Evolutionary conservation across 2,113 vertebrate species (phyloP).

Genomic region (Maccullochella peelii): DNA sequence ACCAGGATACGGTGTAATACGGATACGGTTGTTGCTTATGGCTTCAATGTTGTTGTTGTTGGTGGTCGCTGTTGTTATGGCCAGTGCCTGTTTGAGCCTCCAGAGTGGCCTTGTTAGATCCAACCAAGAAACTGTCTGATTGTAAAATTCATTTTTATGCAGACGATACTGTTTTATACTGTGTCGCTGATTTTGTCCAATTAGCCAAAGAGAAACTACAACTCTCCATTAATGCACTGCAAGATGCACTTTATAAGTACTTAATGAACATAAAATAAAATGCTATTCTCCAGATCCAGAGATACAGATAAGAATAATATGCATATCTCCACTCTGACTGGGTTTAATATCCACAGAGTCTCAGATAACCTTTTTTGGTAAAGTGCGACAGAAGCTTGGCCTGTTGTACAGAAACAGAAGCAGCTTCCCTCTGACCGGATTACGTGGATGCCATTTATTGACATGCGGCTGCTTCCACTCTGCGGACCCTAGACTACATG

Average conservation of each 20-base stretch:
- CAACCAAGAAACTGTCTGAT: not conserved
- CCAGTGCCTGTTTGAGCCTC: not conserved
- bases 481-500: not conserved
- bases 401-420: not conserved
- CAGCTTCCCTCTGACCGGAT: not conserved
- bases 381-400: not conserved
- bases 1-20: slow-evolving; percentile 21
- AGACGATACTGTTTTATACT: slow-evolving; percentile 11
- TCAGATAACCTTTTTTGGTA: not conserved
- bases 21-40: slow-evolving; percentile 23
- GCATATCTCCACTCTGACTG: not conserved
- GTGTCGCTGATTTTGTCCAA: not conserved
- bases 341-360: not conserved
- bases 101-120: not conserved
- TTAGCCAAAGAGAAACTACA: not conserved
- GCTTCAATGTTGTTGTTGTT: slow-evolving; percentile 15
- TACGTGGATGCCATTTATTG: not conserved
- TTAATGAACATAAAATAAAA: not conserved
- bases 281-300: not conserved
- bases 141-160: not conserved
- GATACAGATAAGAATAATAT: not conserved
- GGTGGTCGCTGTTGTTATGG: not conserved
- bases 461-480: not conserved
- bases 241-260: not conserved
- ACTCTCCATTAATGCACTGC: not conserved